Conservation (phyloP, 2,113 vertebrate genomes). For the Ranitomeya imitator region DNA sequence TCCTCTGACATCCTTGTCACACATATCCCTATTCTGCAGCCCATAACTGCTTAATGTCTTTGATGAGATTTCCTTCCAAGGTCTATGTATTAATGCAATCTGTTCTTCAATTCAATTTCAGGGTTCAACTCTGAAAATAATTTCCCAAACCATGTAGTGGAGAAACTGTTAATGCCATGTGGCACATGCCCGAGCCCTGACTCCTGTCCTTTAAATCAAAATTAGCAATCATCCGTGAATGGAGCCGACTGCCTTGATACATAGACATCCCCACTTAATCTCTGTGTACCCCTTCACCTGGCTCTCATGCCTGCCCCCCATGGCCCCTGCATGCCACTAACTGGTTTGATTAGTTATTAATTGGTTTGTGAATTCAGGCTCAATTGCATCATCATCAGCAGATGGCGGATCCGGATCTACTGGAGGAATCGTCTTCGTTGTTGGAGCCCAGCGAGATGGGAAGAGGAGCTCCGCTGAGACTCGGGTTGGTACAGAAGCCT, state of each 20-base stretch:
- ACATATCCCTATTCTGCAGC: constrained; percentile 16
- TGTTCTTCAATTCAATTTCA: background rate
- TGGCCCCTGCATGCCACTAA: constrained; percentile 83
- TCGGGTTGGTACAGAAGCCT: constrained; percentile 77
- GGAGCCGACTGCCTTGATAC: constrained; percentile 26
- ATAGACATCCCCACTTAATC: constrained; percentile 18
- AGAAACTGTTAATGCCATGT: background rate
- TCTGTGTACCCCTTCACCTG: constrained; percentile 62
- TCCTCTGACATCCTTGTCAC: constrained; percentile 24
- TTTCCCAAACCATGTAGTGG: background rate
- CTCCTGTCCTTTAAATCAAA: background rate
- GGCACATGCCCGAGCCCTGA: background rate
- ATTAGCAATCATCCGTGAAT: background rate
- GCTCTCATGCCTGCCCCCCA: constrained; percentile 73
- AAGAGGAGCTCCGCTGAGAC: constrained; percentile 84
- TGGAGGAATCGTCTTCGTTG: constrained; percentile 91
- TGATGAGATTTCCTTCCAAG: background rate
- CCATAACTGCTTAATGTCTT: background rate
- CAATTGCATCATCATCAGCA: constrained; percentile 86
- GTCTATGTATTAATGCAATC: constrained; percentile 44
- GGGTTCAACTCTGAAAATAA: background rate
- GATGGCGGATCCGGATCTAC: constrained; percentile 98
- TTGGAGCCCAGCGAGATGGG: constrained; percentile 88
- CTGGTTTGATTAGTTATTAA: constrained; percentile 86
- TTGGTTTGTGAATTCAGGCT: constrained; percentile 88